phyloP scores from a whole-genome alignment of 1,140 invertebrate genomes.

The Yoshiicerus persimilis region DNA sequence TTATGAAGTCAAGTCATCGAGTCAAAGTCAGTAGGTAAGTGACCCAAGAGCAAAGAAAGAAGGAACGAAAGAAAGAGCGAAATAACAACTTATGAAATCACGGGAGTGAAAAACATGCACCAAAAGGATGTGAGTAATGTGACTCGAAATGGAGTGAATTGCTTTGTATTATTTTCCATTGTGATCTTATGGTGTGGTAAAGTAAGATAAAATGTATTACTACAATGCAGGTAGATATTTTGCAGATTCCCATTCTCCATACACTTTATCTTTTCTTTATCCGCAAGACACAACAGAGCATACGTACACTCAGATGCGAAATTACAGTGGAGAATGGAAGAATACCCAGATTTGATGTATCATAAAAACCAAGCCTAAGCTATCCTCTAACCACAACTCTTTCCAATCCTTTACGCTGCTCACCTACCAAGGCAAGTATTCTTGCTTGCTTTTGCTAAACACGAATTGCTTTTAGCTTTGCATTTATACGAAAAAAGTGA shows the following conservation, averaged over 20 bases:
- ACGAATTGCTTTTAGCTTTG: constrained; percentile 4
- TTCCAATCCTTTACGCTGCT: background rate
- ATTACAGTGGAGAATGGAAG: background rate
- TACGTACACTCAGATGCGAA: background rate
- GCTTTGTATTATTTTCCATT: constrained; percentile 1
- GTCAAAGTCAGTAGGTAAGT: constrained; percentile 45
- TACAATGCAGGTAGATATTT: background rate
- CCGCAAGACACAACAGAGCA: background rate
- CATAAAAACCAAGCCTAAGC: constrained; percentile 10
- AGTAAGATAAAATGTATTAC: background rate
- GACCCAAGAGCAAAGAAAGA: constrained; percentile 30
- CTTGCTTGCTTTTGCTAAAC: background rate
- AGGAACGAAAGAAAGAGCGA: background rate
- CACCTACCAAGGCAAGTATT: background rate
- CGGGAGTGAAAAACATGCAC: constrained; percentile 8
- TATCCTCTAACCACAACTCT: background rate
- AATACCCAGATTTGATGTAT: background rate
- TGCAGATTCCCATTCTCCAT: background rate
- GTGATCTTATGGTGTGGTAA: background rate
- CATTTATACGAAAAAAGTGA: background rate
- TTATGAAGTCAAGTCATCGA: constrained; percentile 39
- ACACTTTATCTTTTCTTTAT: background rate
- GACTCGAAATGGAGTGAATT: background rate
- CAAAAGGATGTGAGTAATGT: constrained; percentile 4
- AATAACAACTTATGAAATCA: constrained; percentile 7